phyloP scores from a whole-genome alignment of 2,888 invertebrate species.

The Cataglyphis cursor region DNA sequence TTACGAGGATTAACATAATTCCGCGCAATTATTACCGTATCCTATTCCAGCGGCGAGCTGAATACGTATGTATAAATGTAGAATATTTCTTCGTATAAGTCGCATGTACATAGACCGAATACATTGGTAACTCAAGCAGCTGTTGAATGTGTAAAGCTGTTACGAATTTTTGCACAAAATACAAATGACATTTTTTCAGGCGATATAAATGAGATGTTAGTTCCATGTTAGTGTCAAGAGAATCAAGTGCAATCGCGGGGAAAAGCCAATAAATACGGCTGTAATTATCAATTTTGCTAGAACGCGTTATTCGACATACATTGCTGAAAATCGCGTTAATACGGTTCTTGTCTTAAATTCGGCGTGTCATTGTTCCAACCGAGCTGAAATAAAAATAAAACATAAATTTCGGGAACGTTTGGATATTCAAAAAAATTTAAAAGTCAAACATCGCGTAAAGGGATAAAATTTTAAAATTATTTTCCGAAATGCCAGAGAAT shows the following conservation, averaged over 20 bases:
- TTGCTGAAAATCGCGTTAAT: neutral
- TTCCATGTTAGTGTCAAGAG: constrained; percentile 14
- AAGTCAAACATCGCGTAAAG: neutral
- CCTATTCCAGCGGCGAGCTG: neutral
- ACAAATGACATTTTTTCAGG: neutral
- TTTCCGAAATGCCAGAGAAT: neutral
- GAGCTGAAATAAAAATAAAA: neutral
- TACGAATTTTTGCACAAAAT: constrained; percentile 31
- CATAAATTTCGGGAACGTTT: neutral
- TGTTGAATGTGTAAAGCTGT: constrained; percentile 18
- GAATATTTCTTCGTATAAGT: constrained; percentile 45
- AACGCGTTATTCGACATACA: neutral
- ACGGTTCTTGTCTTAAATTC: neutral
- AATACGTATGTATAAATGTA: constrained; percentile 51
- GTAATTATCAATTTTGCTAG: constrained; percentile 1
- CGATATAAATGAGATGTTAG: constrained; percentile 18
- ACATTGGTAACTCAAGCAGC: constrained; percentile 29
- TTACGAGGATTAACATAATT: constrained; percentile 1
- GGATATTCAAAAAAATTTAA: neutral
- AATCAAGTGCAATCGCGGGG: neutral
- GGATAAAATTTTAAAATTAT: neutral
- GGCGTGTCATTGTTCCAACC: neutral
- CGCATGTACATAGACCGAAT: constrained; percentile 39
- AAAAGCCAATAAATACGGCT: neutral
- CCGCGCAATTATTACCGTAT: constrained; percentile 2